Evolutionary conservation across 2,888 invertebrate species (phyloP).

Genomic region (Eilema sororculum): DNA sequence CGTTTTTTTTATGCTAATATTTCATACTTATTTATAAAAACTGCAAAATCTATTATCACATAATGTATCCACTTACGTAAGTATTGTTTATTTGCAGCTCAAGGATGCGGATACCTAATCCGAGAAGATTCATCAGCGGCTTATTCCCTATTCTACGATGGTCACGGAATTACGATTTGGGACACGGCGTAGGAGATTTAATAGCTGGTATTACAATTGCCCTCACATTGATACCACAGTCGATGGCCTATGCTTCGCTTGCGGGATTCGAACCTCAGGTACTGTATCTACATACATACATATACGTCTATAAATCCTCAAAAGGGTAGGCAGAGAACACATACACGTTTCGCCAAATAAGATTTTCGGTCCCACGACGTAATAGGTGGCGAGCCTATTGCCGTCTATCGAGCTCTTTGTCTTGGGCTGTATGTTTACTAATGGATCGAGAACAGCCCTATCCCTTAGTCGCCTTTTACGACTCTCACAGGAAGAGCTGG

Average conservation of each 20-base stretch:
- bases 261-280: slow-evolving; percentile 92
- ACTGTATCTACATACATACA: slow-evolving; percentile 48
- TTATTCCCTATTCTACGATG: slow-evolving; percentile 87
- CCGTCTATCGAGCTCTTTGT: too few species aligned
- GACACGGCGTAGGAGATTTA: slow-evolving; percentile 88
- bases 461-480: too few species aligned
- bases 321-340: too few species aligned
- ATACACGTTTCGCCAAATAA: too few species aligned
- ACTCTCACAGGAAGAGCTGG: too few species aligned
- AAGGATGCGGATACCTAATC: slow-evolving; percentile 63
- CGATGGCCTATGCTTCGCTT: slow-evolving; percentile 91
- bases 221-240: slow-evolving; percentile 92
- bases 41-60: not conserved
- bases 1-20: too few species aligned
- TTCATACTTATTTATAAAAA: not conserved
- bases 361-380: too few species aligned
- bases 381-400: too few species aligned
- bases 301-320: too few species aligned
- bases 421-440: too few species aligned
- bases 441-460: too few species aligned
- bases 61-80: not conserved
- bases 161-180: slow-evolving; percentile 86
- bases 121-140: slow-evolving; percentile 60
- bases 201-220: slow-evolving; percentile 93
- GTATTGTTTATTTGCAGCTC: slow-evolving; percentile 42